These are phyloP conservation scores for Scyliorhinus canicula DNA, from an alignment of 2,797 vertebrate genomes.

Conservation along the genomic window DNA sequence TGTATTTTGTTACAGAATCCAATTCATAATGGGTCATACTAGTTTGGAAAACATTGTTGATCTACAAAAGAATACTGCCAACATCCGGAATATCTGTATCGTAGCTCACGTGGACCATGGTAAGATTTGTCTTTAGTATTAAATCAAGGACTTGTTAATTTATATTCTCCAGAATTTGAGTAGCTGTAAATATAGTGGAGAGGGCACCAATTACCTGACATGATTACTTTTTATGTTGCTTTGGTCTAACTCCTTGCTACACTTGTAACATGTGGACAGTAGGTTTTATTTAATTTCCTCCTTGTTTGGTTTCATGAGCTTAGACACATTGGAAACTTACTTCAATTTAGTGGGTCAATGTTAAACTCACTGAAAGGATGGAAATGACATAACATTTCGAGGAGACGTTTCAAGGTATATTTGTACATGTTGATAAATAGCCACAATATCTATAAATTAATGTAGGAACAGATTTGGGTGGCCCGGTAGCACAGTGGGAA, in stretches of 20 bases:
- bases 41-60: conserved; percentile 67
- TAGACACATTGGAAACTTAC: background rate
- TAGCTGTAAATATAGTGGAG: background rate
- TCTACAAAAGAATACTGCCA: conserved; percentile 73
- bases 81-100: conserved; percentile 86
- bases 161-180: background rate
- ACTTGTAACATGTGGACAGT: background rate
- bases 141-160: background rate
- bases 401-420: background rate
- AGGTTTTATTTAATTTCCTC: background rate
- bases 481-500: too few relatives aligned
- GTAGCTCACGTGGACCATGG: conserved; percentile 93
- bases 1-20: conserved; percentile 17
- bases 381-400: background rate
- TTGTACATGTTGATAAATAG: background rate
- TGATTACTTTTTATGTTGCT: background rate
- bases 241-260: background rate
- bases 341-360: background rate
- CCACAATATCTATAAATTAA: background rate
- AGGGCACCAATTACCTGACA: background rate
- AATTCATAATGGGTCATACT: conserved; percentile 64
- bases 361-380: background rate
- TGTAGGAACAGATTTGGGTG: background rate
- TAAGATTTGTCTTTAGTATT: conserved; percentile 49
- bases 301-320: background rate